Evolutionary conservation across 2,113 vertebrate species (phyloP).

Genomic region (Cyprinodon tularosa): DNA sequence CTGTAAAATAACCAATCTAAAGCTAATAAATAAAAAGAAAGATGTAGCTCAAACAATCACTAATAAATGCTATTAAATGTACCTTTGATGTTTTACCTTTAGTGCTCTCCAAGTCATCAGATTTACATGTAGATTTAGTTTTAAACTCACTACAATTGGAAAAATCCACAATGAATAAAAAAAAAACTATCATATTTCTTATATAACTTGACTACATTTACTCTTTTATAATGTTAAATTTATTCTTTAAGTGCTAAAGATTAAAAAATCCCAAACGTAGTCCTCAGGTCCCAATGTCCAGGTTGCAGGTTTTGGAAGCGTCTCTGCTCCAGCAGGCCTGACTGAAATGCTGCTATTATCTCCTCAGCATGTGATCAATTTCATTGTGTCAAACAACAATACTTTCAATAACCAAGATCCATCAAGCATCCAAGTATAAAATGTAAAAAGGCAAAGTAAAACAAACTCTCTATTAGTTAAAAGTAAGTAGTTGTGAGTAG

Average conservation of each 20-base stretch:
- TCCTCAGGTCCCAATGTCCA: background rate
- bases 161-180: background rate
- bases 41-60: background rate
- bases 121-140: background rate
- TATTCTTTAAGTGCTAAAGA: background rate
- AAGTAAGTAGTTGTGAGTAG: background rate
- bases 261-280: background rate
- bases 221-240: background rate
- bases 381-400: background rate
- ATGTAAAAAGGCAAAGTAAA: background rate
- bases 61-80: background rate
- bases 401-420: background rate
- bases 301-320: background rate
- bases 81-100: background rate
- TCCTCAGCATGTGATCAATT: background rate
- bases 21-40: background rate
- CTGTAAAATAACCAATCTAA: too few relatives aligned
- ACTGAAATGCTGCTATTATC: background rate
- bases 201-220: background rate
- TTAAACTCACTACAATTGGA: background rate
- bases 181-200: background rate
- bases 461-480: background rate
- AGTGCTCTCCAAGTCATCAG: background rate
- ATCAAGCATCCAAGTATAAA: background rate
- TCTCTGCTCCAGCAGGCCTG: background rate